Base-by-base conservation (phyloP, 2,888 invertebrate species). In the Plagodis pulveraria region DNA sequence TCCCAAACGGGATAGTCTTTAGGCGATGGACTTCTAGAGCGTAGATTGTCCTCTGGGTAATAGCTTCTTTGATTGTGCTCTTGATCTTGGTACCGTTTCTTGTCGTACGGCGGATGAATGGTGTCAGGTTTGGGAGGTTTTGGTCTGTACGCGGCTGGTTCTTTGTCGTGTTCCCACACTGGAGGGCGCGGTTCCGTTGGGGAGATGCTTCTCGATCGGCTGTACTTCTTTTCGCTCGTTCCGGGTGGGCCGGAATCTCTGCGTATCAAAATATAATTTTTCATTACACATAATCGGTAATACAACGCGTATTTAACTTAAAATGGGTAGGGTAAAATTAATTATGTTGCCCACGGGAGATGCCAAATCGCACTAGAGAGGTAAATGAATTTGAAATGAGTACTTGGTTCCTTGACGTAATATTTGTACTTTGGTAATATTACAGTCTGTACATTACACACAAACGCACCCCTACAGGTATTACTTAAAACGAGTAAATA, bases 141-240 rank as follows among this genome's bases (percentile, higher is more conserved):
- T 5, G 8, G 47, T 52, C 38, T 48, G 8, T 33, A 34, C 22
- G 56, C 53, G n/a, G 56, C 48, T 7, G 50, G 7, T 6, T 67
- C 38, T 2, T 68, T 63, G 6, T 72, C 63, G 6, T 72, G 69
- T 64, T 55, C 73, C 72, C 38, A 69, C n/a, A 44, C 70, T 61
- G 57, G 68, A 5, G 70, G 62, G 0, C 80, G 81, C 51, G 77
- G 76, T 6, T 76, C 77, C 0, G 83, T 76, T 0, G 84, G 88
- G 2, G 89, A 83, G 0, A 70, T 73, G 47, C 87, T 89, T 49
- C 81, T 81, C 0, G 90, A 86, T 33, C 75, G 73, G 50, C 82
- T 85, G 5, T 53, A 70, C 70, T 75, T 61, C 58, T 77, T 84
- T 5, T 84, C 89, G 5, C 36, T 42, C 6, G 60, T 56, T 7